Percentiles rank a stretch among this genome's conserved stretches.
phyloP scores from a whole-genome alignment of 2,113 vertebrate genomes.

The Passer domesticus region DNA sequence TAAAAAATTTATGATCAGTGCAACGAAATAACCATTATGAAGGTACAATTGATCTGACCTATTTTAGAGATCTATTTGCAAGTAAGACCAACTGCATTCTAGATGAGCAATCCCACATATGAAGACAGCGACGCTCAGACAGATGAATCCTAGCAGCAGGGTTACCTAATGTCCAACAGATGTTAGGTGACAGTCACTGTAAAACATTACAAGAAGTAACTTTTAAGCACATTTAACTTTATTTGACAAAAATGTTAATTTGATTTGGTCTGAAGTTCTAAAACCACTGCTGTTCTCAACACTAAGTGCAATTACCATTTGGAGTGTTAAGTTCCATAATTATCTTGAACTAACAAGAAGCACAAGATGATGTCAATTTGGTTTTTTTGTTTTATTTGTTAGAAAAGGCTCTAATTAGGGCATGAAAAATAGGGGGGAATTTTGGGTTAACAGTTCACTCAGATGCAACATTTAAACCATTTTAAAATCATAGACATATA shows the following conservation, averaged over 20 bases:
- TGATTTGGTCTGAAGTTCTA: not conserved
- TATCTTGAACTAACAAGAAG: constrained; percentile 30
- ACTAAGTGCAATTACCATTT: constrained; percentile 24
- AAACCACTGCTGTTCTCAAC: not conserved
- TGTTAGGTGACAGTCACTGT: not conserved
- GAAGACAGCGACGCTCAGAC: rapidly evolving
- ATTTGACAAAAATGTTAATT: constrained; percentile 31
- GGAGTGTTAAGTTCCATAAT: constrained; percentile 24
- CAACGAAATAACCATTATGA: not conserved
- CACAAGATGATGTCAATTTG: not conserved
- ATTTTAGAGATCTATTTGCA: not conserved
- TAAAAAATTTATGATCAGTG: not conserved
- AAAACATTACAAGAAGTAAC: not conserved
- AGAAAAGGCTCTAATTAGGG: not conserved
- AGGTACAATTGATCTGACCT: not conserved
- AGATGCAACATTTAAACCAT: not conserved
- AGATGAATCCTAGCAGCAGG: not conserved
- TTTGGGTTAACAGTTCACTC: not conserved
- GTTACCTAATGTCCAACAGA: not conserved
- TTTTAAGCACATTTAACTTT: constrained; percentile 4
- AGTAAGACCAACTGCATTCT: not conserved
- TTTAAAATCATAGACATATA: not conserved
- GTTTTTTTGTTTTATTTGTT: not conserved
- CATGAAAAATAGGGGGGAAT: not conserved
- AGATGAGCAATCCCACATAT: not conserved